A percentile compares a stretch with the other conserved stretches of the same genome.
These are phyloP conservation scores for Thelaira solivaga DNA, from an alignment of 2,888 invertebrate species.

Conservation along the genomic window DNA sequence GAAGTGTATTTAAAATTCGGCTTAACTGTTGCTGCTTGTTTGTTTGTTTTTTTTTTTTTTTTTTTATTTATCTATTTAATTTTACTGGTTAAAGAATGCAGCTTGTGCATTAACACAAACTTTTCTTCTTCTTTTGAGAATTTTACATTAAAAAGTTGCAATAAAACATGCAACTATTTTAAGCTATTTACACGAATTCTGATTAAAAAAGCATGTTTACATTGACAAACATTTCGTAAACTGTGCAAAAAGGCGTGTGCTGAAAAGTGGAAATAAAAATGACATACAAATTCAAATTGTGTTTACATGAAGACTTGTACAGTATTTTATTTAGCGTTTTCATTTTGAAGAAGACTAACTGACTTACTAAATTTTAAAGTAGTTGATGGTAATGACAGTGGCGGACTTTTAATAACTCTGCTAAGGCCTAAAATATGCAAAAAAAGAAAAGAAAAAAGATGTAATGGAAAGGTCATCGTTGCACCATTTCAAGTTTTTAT, in stretches of 20 bases:
- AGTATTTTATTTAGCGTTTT: no score
- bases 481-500: no score
- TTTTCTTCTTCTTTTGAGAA: slow-evolving; percentile 22
- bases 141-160: slow-evolving; percentile 47
- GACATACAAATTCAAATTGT: neutral
- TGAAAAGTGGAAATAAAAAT: neutral
- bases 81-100: slow-evolving; percentile 5
- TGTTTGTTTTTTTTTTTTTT: slow-evolving; percentile 16
- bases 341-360: no score
- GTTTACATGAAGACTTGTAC: no score
- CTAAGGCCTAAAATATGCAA: no score
- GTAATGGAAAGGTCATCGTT: no score
- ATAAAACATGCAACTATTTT: slow-evolving; percentile 49
- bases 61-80: no score
- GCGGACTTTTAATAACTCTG: no score
- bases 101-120: slow-evolving; percentile 53
- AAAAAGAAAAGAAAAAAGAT: no score
- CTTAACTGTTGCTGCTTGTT: neutral
- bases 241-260: neutral
- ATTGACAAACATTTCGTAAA: slow-evolving; percentile 27
- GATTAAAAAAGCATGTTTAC: slow-evolving; percentile 59
- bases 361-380: no score
- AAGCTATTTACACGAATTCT: slow-evolving; percentile 44
- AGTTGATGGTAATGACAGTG: no score
- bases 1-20: neutral